Percentiles rank a stretch among this genome's conserved stretches.
These are phyloP conservation scores for Apamea epomidion DNA, from an alignment of 2,888 invertebrate species.

Conservation along the genomic window DNA sequence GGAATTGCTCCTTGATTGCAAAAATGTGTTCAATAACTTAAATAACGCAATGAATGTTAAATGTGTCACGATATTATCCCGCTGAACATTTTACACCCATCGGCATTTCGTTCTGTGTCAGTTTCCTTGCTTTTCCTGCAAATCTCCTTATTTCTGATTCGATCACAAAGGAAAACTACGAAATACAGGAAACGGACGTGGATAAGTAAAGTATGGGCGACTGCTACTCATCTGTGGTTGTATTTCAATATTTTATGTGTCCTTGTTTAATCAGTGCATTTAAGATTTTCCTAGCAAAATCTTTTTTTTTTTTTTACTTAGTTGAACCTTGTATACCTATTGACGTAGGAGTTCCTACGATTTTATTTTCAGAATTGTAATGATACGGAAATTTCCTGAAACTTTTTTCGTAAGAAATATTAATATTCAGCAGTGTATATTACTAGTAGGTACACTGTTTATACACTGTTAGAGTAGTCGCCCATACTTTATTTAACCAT, in stretches of 20 bases:
- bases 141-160: not conserved
- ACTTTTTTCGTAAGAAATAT: too few species aligned
- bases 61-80: not conserved
- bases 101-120: not conserved
- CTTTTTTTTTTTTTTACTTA: not conserved
- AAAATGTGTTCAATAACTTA: not conserved
- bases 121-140: not conserved
- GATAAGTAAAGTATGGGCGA: too few species aligned
- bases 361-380: not conserved
- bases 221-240: too few species aligned
- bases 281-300: not conserved
- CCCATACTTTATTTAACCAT: too few species aligned
- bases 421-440: too few species aligned
- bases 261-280: too few species aligned
- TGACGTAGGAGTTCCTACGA: not conserved
- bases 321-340: not conserved
- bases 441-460: too few species aligned
- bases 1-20: too few species aligned
- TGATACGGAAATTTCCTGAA: too few species aligned
- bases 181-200: not conserved
- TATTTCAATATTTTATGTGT: too few species aligned
- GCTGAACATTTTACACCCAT: not conserved
- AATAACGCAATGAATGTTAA: not conserved
- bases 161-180: not conserved
- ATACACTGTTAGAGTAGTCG: too few species aligned